Conservation (phyloP, 1,140 invertebrate species). For the Daktulosphaira vitifoliae region DNA sequence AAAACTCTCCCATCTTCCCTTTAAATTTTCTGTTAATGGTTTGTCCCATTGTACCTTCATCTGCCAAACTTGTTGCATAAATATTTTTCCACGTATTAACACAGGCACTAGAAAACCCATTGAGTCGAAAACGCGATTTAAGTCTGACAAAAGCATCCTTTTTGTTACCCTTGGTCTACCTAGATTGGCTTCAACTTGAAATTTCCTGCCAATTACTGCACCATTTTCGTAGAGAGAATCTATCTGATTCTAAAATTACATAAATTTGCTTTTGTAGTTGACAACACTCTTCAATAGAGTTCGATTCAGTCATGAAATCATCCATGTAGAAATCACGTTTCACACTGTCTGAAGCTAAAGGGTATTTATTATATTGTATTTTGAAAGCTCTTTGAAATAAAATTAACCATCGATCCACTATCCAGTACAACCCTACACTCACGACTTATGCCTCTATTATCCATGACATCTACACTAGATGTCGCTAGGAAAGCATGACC, state of each 20-base stretch:
- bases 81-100: not conserved
- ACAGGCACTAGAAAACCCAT: not conserved
- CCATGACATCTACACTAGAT: too few species aligned
- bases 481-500: too few species aligned
- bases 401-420: too few species aligned
- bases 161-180: not conserved
- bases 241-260: not conserved
- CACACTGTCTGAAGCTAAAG: not conserved
- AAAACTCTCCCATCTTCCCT: not conserved
- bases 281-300: not conserved
- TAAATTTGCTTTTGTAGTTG: not conserved
- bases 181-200: not conserved
- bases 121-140: not conserved
- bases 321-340: not conserved
- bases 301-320: not conserved
- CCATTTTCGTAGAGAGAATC: not conserved
- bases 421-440: too few species aligned
- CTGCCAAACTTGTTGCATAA: not conserved
- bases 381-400: too few species aligned
- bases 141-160: not conserved
- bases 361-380: too few species aligned
- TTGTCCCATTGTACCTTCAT: not conserved
- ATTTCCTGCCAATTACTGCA: not conserved
- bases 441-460: too few species aligned
- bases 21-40: not conserved